phyloP scores from a whole-genome alignment of 2,113 vertebrate species.

The Pterocles orientalis region DNA sequence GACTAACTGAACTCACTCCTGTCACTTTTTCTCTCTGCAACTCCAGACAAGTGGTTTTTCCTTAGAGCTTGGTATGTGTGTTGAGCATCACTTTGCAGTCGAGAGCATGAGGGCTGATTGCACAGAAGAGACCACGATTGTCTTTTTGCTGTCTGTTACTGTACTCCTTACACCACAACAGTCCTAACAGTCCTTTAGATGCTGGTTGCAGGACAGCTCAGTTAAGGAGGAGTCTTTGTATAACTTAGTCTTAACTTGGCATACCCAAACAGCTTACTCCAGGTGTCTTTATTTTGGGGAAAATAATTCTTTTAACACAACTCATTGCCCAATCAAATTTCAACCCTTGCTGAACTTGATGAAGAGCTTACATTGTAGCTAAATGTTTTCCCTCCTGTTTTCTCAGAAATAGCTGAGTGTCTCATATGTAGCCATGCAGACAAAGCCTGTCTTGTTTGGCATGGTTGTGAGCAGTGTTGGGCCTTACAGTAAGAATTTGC shows the following conservation, averaged over 20 bases:
- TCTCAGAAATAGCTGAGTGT: neutral
- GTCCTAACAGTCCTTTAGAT: neutral
- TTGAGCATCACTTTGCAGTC: neutral
- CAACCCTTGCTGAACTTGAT: neutral
- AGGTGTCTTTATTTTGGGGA: neutral
- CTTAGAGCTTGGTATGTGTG: neutral
- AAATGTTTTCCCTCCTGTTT: neutral
- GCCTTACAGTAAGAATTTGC: neutral
- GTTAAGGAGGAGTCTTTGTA: neutral
- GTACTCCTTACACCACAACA: neutral
- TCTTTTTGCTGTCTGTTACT: neutral
- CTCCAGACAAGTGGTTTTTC: neutral
- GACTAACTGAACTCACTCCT: neutral
- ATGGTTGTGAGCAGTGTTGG: neutral
- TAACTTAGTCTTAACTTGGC: neutral
- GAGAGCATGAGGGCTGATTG: neutral
- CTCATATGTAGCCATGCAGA: rapidly evolving
- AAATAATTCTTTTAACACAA: neutral
- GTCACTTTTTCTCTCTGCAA: neutral
- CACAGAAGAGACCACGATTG: rapidly evolving
- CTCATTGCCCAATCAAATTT: neutral
- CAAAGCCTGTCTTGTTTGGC: neutral
- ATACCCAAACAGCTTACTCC: neutral
- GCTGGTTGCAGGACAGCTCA: neutral
- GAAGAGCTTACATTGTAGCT: neutral